Evolutionary conservation across 2,797 vertebrate genomes (phyloP).

Genomic region (Tamandua tetradactyla): DNA sequence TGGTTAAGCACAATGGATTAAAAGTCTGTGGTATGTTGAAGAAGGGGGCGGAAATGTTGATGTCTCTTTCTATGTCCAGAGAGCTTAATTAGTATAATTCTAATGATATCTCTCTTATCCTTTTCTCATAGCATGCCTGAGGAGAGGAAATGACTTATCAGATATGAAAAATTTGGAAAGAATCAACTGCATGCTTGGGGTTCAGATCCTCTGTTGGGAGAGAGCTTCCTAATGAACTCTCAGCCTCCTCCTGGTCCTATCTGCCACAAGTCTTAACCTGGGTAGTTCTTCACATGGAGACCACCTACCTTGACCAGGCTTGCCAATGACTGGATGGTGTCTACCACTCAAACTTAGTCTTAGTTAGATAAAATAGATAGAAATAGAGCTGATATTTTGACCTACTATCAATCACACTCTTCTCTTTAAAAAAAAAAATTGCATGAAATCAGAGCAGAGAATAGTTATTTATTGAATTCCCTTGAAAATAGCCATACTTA

Average conservation of each 20-base stretch:
- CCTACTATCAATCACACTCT: background rate
- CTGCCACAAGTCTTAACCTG: background rate
- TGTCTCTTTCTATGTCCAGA: background rate
- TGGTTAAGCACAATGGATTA: background rate
- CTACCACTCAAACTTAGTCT: background rate
- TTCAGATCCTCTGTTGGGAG: background rate
- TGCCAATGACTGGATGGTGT: background rate
- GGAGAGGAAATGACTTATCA: background rate
- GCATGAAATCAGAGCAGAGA: background rate
- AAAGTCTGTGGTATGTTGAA: background rate
- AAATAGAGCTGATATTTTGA: background rate
- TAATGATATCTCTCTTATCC: background rate
- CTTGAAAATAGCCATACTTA: background rate
- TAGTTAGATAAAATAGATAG: background rate
- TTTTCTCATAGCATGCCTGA: background rate
- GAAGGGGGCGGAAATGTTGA: background rate
- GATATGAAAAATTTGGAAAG: background rate
- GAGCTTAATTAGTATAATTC: background rate
- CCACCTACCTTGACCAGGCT: background rate
- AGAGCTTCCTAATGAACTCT: background rate
- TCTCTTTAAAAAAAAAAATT: background rate
- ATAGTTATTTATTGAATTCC: background rate
- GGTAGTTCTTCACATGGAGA: background rate
- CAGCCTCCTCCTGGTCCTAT: background rate
- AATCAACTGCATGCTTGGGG: background rate